phyloP scores from a whole-genome alignment of 2,888 invertebrate species.

The Coleophora deauratella region DNA sequence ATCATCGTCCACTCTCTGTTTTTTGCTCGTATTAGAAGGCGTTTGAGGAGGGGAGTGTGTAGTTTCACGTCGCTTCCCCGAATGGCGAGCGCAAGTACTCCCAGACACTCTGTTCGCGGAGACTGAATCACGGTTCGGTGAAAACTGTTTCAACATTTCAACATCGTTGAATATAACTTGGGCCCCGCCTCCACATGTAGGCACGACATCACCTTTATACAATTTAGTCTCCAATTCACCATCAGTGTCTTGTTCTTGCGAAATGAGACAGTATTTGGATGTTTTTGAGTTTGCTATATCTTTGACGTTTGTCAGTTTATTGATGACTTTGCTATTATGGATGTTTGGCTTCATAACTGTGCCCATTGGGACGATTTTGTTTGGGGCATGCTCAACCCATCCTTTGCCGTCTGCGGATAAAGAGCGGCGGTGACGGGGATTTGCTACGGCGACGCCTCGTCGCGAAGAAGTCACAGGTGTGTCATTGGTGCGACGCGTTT shows the following conservation, averaged over 20 bases:
- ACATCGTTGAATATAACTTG: constrained; percentile 97
- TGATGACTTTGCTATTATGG: constrained; percentile 86
- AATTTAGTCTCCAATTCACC: constrained; percentile 95
- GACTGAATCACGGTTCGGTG: constrained; percentile 73
- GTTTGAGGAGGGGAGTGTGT: constrained; percentile 55
- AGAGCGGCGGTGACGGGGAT: constrained; percentile 85
- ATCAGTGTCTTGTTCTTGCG: constrained; percentile 92
- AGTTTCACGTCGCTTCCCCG: constrained; percentile 55
- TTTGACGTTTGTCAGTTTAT: constrained; percentile 86
- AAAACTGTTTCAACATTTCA: constrained; percentile 88
- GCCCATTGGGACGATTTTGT: constrained; percentile 85
- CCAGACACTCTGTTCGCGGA: constrained; percentile 36
- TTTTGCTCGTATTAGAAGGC: constrained; percentile 61
- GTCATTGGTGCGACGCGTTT: constrained; percentile 32
- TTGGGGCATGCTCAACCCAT: constrained; percentile 94
- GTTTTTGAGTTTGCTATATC: constrained; percentile 80
- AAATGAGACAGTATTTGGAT: constrained; percentile 92
- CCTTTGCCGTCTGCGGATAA: constrained; percentile 83
- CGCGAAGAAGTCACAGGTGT: constrained; percentile 47
- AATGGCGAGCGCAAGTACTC: constrained; percentile 53
- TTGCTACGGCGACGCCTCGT: constrained; percentile 79
- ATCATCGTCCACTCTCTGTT: constrained; percentile 57
- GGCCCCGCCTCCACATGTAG: constrained; percentile 95
- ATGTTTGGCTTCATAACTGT: constrained; percentile 92
- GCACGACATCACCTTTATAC: constrained; percentile 95